phyloP scores from a whole-genome alignment of 2,113 vertebrate species.

The Physeter macrocephalus region DNA sequence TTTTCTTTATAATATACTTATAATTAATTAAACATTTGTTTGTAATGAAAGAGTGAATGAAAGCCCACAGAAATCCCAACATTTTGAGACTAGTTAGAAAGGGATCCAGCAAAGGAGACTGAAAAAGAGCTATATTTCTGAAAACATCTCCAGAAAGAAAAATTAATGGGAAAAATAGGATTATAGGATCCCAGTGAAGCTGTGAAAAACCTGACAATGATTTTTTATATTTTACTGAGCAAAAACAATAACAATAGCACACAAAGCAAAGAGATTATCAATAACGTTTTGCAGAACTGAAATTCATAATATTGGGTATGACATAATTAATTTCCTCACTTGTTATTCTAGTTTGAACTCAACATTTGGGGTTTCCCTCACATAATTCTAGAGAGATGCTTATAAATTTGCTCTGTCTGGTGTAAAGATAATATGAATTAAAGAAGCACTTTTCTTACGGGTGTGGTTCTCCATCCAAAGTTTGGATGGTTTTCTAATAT shows the following conservation, averaged over 20 bases:
- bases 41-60: not conserved
- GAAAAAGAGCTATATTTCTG: not conserved
- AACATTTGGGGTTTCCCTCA: not conserved
- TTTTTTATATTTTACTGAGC: not conserved
- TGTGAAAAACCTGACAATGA: not conserved
- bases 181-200: not conserved
- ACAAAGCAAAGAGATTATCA: not conserved
- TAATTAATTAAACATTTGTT: not conserved
- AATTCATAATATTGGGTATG: not conserved
- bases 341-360: not conserved
- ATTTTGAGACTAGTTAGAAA: not conserved
- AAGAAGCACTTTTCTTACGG: not conserved
- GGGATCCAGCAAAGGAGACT: not conserved
- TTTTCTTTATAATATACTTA: not conserved
- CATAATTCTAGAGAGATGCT: not conserved
- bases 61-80: not conserved
- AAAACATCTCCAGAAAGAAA: not conserved
- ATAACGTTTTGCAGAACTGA: not conserved
- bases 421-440: not conserved
- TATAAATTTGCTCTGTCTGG: not conserved
- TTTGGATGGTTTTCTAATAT: not conserved
- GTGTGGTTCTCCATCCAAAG: not conserved
- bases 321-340: not conserved
- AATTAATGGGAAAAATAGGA: not conserved
- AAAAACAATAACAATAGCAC: not conserved